Conservation (phyloP, 2,888 invertebrate genomes). For the Tromatobia lineatoria region DNA sequence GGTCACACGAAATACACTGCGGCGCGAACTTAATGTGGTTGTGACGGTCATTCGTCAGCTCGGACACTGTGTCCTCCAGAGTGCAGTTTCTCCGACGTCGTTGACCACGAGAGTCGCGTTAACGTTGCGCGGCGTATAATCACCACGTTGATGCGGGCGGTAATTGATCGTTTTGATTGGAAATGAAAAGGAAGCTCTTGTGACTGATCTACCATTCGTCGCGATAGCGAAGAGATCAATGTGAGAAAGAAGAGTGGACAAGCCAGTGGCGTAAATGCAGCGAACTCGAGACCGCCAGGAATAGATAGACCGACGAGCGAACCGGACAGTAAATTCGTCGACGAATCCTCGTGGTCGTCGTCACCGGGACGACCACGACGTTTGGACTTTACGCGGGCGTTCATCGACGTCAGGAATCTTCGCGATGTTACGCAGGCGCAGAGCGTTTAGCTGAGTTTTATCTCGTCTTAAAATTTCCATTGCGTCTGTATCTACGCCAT, state of each 20-base stretch:
- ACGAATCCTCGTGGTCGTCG: constrained; percentile 75
- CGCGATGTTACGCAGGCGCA: constrained; percentile 63
- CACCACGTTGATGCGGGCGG: constrained; percentile 12
- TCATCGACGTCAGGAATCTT: constrained; percentile 36
- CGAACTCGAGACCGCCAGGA: constrained; percentile 83
- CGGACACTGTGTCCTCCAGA: background rate
- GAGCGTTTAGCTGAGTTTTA: constrained; percentile 24
- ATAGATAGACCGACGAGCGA: constrained; percentile 78
- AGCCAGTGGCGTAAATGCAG: constrained; percentile 77
- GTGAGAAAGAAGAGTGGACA: constrained; percentile 59
- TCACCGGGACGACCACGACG: constrained; percentile 60
- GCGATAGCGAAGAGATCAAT: constrained; percentile 58
- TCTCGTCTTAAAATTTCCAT: background rate
- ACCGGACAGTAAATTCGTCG: constrained; percentile 70
- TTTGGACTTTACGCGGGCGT: constrained; percentile 61
- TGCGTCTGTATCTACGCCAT: background rate
- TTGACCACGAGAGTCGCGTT: constrained; percentile 40
- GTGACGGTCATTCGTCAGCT: constrained; percentile 6
- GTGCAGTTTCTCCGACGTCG: constrained; percentile 1
- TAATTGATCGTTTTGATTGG: constrained; percentile 54
- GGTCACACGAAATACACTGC: constrained; percentile 26
- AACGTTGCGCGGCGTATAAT: constrained; percentile 36
- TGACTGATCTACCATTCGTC: background rate
- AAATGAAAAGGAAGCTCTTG: constrained; percentile 61
- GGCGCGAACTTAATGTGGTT: background rate